Evolutionary conservation across 1,140 invertebrate genomes (phyloP), one percentile per base, ranked within the genome.

Genomic region (Tyrophagus putrescentiae): DNA sequence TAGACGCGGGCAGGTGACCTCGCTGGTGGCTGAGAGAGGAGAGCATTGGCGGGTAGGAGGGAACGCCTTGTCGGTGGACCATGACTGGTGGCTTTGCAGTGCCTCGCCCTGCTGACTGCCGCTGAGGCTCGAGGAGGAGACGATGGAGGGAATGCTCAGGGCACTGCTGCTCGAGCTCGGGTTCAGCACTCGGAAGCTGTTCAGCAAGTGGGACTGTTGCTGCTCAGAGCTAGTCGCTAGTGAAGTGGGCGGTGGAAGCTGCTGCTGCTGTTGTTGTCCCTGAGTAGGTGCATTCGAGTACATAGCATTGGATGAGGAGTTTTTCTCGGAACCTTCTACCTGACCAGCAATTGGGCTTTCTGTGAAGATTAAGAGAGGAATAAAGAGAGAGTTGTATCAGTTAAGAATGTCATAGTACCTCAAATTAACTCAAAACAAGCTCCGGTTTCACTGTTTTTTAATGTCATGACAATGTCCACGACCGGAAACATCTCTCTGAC

Each of bases 41-140:
- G 6, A 65, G 48, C 6, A 65, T 42, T 41, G 64, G 64, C 13
- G 63, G 34, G 48, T 61, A 65, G n/a, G n/a, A n/a, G 45, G 25
- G 13, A 53, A 33, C 29, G 25, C 36, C 41, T 65, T 65, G 7
- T 48, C 45, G 13, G 31, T 29, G 23, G 45, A 48, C 45, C 45
- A 48, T 48, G 45, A 18, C n/a, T n/a, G n/a, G n/a, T n/a, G n/a
- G n/a, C n/a, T n/a, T 48, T 48, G 45, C 45, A 29, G 7, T 48
- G 9, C 21, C 7, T 48, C 45, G 18, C 7, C 45, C 18, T 16
- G 60, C 64, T 2, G 58, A 48, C 21, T n/a, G 25, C 3, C 61
- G 42, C 62, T 61, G 63, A 4, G 50, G 21, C 32, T n/a, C 23
- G 59, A 34, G n/a, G 56, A 65, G 0, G 68, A 60, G 18, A 27